Evolutionary conservation across 1,140 invertebrate genomes (phyloP).

Genomic region (Drosophila watanabei): DNA sequence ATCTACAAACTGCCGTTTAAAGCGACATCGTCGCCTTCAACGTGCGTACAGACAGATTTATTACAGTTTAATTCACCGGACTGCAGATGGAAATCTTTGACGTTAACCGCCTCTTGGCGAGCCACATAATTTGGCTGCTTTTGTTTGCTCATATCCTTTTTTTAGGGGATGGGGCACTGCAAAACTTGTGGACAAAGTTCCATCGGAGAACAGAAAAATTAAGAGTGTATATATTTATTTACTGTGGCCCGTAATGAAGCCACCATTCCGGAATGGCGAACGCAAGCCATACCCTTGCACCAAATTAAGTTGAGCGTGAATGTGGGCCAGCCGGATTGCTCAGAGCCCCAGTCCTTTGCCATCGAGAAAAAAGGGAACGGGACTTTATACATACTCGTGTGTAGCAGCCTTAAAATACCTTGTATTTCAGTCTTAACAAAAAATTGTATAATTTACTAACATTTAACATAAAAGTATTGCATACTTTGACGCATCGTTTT

Average conservation of each 20-base stretch:
- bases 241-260: slow-evolving; percentile 54
- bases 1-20: slow-evolving; percentile 54
- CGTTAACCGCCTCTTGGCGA: neutral
- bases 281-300: slow-evolving; percentile 31
- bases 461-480: neutral
- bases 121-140: slow-evolving; percentile 36
- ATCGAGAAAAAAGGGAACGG: slow-evolving; percentile 7
- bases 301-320: slow-evolving; percentile 67
- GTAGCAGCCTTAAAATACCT: neutral
- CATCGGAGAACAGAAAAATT: slow-evolving; percentile 64
- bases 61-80: slow-evolving; percentile 70
- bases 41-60: slow-evolving; percentile 66
- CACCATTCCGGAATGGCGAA: slow-evolving; percentile 23
- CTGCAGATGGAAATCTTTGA: slow-evolving; percentile 41
- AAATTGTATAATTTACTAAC: too few relatives aligned
- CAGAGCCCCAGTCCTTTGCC: slow-evolving; percentile 11
- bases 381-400: neutral
- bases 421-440: neutral
- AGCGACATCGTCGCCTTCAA: slow-evolving; percentile 38
- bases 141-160: slow-evolving; percentile 43
- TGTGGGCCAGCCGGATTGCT: slow-evolving; percentile 40
- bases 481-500: neutral
- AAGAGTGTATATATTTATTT: slow-evolving; percentile 79
- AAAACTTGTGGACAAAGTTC: slow-evolving; percentile 36
- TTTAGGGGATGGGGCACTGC: neutral